Base-by-base conservation (phyloP, 2,888 invertebrate species). In the Hyalella azteca region DNA sequence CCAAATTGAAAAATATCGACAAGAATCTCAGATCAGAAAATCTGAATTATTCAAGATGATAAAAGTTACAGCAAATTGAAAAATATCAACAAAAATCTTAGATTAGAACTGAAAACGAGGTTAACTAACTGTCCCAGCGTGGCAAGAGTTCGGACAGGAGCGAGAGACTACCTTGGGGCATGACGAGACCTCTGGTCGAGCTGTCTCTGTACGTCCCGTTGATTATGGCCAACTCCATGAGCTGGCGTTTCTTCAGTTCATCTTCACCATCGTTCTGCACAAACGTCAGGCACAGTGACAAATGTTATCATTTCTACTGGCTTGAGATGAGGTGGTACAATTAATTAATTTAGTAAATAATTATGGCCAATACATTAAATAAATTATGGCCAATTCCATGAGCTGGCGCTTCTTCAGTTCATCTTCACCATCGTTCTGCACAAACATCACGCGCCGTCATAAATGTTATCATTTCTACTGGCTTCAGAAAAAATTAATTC, bases 221-320 rank as follows among this genome's bases (percentile, higher is more conserved):
- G 88, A 99, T 98, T 87, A 99, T 99, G 87, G 99, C 99, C 88
- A 99, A 91, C 90, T 99, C 99, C 98, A 99, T 99, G 87, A 99
- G 91, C 90, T 99, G 99, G 88, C 98, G 93, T 90, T 99, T 98
- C 92, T 99, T 99, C 88, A 99, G 91, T 89, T 99, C 99, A 90
- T 99, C 99, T 91, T 99, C 99, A 85, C 99, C 99, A 89, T 99
- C 99, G 84, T 98, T 97, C 97, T 99, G 93, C 92, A 93, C 36
- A 54, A 54, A 54, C 26, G 29, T 22, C 7, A 22, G 0, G 11
- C 26, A 75, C n/a, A n/a, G n/a, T n/a, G n/a, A n/a, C n/a, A n/a
- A n/a, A n/a, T n/a, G n/a, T n/a, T n/a, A n/a, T n/a, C n/a, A n/a
- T n/a, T n/a, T n/a, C n/a, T n/a, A n/a, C n/a, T n/a, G n/a, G n/a